Conservation (phyloP, 2,113 vertebrate species). For the Tetrao urogallus region DNA sequence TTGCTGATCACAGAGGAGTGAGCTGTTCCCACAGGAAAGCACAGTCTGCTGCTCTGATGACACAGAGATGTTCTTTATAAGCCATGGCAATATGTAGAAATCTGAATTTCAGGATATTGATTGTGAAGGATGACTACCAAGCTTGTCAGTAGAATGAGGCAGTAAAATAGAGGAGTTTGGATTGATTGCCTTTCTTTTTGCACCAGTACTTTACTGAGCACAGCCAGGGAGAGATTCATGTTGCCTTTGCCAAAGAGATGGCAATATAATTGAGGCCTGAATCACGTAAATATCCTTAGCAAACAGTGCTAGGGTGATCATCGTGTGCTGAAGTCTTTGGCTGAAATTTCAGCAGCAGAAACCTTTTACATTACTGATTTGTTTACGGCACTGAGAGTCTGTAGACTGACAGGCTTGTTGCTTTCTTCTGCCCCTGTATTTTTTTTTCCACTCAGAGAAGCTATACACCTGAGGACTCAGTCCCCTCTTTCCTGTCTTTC, state of each 20-base stretch:
- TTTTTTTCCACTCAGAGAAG: neutral
- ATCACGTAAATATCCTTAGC: neutral
- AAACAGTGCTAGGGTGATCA: neutral
- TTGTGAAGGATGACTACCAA: accelerated
- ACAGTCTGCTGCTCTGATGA: neutral
- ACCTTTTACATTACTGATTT: accelerated
- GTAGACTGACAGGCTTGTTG: neutral
- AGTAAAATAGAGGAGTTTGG: neutral
- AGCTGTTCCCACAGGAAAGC: neutral
- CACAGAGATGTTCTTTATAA: neutral
- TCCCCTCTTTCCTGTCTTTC: neutral
- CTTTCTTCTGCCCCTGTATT: neutral
- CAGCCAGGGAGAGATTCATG: accelerated
- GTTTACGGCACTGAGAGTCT: neutral
- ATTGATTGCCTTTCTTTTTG: neutral
- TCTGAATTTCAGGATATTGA: neutral
- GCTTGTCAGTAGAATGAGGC: neutral
- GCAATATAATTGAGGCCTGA: neutral
- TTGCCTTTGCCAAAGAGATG: neutral
- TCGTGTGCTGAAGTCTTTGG: accelerated
- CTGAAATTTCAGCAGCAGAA: neutral
- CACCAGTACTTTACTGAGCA: neutral
- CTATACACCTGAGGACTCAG: neutral
- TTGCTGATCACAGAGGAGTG: neutral
- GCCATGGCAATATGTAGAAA: accelerated